Conservation (phyloP, 2,888 invertebrate species). For the Phania funesta region DNA sequence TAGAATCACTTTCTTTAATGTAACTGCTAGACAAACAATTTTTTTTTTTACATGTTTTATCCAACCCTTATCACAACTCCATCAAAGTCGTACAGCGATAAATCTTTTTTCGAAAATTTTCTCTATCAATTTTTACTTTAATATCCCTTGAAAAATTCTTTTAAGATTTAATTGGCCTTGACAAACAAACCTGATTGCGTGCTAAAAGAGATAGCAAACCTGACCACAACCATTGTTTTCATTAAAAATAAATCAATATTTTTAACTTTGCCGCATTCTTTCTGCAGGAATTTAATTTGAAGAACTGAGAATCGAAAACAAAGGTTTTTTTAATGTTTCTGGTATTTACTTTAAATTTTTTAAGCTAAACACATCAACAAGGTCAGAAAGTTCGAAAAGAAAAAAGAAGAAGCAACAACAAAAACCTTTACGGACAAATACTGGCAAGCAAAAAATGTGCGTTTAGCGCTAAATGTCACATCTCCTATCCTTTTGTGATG, state of each 20-base stretch:
- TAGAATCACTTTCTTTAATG: no score
- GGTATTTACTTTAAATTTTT: conserved; percentile 11
- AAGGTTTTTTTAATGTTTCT: not conserved
- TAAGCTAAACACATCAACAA: conserved; percentile 9
- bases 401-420: not conserved
- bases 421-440: not conserved
- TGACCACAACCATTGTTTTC: conserved; percentile 32
- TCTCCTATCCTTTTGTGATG: not conserved
- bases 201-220: conserved; percentile 4
- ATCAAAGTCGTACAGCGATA: no score
- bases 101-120: no score
- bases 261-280: not conserved
- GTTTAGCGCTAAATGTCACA: conserved; percentile 54
- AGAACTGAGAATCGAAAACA: not conserved
- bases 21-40: no score
- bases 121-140: not conserved
- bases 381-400: not conserved
- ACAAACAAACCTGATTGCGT: conserved; percentile 17
- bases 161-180: conserved; percentile 40
- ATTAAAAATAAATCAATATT: conserved; percentile 7
- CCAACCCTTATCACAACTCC: no score
- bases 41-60: no score
- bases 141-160: not conserved
- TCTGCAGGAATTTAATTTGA: not conserved
- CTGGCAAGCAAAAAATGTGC: conserved; percentile 5